Conservation (phyloP, 2,888 invertebrate species). For the Urechis unicinctus region DNA sequence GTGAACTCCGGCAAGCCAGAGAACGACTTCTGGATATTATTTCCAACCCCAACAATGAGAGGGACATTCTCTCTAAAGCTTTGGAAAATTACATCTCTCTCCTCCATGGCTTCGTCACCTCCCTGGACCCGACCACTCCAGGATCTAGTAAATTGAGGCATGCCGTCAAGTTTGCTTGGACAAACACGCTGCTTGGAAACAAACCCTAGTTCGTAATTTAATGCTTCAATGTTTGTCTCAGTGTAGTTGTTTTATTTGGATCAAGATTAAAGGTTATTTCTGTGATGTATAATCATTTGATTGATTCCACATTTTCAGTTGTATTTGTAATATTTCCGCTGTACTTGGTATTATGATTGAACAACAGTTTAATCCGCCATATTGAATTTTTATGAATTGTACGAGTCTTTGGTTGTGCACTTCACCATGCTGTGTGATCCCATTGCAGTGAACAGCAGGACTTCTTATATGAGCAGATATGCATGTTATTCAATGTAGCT, state of each 20-base stretch:
- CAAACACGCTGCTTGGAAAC: slow-evolving; percentile 51
- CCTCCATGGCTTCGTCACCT: slow-evolving; percentile 56
- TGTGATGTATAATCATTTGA: background rate
- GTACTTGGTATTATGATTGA: too few species aligned
- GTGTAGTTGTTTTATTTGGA: background rate
- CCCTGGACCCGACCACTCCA: slow-evolving; percentile 50
- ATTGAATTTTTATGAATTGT: too few species aligned
- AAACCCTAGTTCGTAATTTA: slow-evolving; percentile 57
- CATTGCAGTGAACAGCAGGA: slow-evolving; percentile 54
- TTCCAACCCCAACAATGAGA: slow-evolving; percentile 57
- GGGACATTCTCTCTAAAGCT: slow-evolving; percentile 54
- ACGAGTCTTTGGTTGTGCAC: too few species aligned
- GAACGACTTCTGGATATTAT: slow-evolving; percentile 55
- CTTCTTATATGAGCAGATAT: slow-evolving; percentile 58
- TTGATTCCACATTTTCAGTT: background rate
- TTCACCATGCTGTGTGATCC: slow-evolving; percentile 6
- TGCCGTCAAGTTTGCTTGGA: slow-evolving; percentile 44
- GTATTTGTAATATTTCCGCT: too few species aligned
- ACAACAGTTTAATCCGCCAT: background rate
- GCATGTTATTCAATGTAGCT: slow-evolving; percentile 58
- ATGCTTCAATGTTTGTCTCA: slow-evolving; percentile 24
- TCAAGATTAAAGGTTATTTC: background rate
- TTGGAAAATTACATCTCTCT: slow-evolving; percentile 56
- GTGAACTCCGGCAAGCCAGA: slow-evolving; percentile 56
- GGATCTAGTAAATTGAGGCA: slow-evolving; percentile 58